Conservation (phyloP, 2,888 invertebrate species). For the Campaea margaritaria region DNA sequence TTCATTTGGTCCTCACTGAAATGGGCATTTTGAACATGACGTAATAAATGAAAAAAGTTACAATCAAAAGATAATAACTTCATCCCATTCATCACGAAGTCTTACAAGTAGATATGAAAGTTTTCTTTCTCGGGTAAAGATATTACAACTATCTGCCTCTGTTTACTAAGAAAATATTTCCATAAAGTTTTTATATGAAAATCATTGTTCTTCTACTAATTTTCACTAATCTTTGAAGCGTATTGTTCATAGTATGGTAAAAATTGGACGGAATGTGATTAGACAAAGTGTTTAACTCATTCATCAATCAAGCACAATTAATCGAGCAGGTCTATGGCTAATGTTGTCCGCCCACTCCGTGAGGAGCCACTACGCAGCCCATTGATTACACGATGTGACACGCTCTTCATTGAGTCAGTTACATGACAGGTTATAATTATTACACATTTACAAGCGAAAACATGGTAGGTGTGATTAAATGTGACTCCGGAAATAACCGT, state of each 20-base stretch:
- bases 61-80: slow-evolving; percentile 82
- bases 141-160: slow-evolving; percentile 6
- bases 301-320: slow-evolving; percentile 12
- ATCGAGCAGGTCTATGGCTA: neutral
- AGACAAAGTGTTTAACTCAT: neutral
- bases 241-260: too few relatives aligned
- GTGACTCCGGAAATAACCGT: too few relatives aligned
- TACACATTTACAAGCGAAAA: neutral
- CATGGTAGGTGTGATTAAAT: neutral
- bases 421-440: neutral
- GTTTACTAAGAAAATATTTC: neutral
- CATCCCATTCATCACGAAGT: slow-evolving; percentile 83
- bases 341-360: slow-evolving; percentile 5
- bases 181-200: too few relatives aligned
- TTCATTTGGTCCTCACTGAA: slow-evolving; percentile 77
- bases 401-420: slow-evolving; percentile 1
- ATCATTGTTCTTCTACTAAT: too few relatives aligned
- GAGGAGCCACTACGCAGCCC: neutral
- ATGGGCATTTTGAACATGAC: slow-evolving; percentile 79
- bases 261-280: neutral
- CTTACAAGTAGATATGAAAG: slow-evolving; percentile 32
- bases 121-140: slow-evolving; percentile 13
- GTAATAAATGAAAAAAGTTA: slow-evolving; percentile 84
- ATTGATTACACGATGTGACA: slow-evolving; percentile 8
- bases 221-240: too few relatives aligned